Base-by-base conservation (phyloP, 2,113 vertebrate genomes). In the Guaruba guarouba region DNA sequence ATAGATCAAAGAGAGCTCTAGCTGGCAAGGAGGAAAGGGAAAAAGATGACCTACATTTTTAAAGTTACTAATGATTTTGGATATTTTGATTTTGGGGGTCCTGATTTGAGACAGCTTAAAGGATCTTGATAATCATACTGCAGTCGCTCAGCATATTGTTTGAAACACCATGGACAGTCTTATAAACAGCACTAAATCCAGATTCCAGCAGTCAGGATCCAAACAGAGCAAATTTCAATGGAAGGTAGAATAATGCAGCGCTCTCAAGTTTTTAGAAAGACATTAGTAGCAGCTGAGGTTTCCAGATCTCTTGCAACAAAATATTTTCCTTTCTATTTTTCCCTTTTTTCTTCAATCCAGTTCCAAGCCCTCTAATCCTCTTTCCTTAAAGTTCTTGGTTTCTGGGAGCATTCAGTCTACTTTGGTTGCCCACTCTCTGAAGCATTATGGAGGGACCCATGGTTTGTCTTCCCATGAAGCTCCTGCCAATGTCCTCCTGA, bases 11-110 rank as follows among this genome's bases (percentile, higher is more conserved):
- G 62, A 64, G 8, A 84, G 7, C 23, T 81, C 29, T 78, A 63
- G 33, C 22, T 68, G 28, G 33, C 44, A 83, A 86, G 59, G 11
- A 70, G 68, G 68, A 95, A 82, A 85, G 54, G 11, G 25, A 43
- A 74, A 95, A 84, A 75, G 35, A 63, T 83, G 44, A 88, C 39
- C 51, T 81, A 68, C 33, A 81, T 93, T 92, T 92, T 95, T 39
- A 37, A 82, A 95, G 31, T 68, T 35, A 71, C 18, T 23, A 70
- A 71, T 86, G 48, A 96, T 69, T 89, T 88, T 82, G 64, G 48
- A 51, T 94, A 61, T 71, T 92, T 88, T 22, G 29, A 11, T 90
- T 90, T 81, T 61, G 33, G 10, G 51, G 6, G 13, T 88, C 24
- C 48, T 83, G 44, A 77, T 83, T 83, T 77, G 62, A 92, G 49